phyloP scores from a whole-genome alignment of 2,888 invertebrate species.

The Graphium colonna region DNA sequence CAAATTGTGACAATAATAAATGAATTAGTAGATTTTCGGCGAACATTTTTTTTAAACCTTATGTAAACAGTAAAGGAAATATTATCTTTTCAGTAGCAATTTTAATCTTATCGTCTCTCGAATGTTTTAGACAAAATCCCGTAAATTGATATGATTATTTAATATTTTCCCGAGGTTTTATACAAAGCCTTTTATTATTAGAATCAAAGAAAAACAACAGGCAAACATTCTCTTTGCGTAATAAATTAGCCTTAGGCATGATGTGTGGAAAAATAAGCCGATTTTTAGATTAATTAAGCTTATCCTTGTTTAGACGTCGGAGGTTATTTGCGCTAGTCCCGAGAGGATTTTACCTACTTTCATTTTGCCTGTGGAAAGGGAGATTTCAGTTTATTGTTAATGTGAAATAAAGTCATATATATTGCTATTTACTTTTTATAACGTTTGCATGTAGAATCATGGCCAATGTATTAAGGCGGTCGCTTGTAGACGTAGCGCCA shows the following conservation, averaged over 20 bases:
- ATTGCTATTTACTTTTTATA: no score
- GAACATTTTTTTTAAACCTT: no score
- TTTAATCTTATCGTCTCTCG: no score
- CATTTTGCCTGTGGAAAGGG: conserved; percentile 25
- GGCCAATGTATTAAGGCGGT: no score
- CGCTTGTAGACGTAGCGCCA: no score
- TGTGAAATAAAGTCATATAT: no score
- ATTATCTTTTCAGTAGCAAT: no score
- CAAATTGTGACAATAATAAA: no score
- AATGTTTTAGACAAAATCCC: not conserved
- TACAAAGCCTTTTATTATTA: conserved; percentile 1
- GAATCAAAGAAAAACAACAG: conserved; percentile 6
- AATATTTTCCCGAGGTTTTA: not conserved
- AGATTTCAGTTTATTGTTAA: no score
- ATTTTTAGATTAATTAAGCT: conserved; percentile 59
- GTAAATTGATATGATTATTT: not conserved
- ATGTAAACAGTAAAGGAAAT: no score
- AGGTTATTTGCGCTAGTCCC: conserved; percentile 45
- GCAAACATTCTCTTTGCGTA: conserved; percentile 9
- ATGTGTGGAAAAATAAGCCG: conserved; percentile 26
- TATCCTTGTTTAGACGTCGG: conserved; percentile 43
- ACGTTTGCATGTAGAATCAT: no score
- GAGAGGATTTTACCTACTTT: conserved; percentile 35
- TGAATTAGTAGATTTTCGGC: no score
- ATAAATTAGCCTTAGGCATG: conserved; percentile 12